Conservation (phyloP, 2,888 invertebrate species). For the Herminia tarsipennalis region DNA sequence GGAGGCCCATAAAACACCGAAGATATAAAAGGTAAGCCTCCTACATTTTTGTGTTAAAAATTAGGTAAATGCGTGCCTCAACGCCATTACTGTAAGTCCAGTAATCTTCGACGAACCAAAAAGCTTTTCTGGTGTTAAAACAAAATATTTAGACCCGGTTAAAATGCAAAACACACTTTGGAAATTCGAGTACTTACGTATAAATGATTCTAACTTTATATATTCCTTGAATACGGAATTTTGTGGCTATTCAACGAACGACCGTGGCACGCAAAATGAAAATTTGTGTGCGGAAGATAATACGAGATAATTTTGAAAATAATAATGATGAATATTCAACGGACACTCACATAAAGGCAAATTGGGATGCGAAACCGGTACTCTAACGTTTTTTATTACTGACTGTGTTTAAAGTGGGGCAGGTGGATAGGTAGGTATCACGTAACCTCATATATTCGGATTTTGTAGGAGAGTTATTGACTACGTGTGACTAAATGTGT, state of each 20-base stretch:
- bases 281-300: conserved; percentile 15
- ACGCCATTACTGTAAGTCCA: conserved; percentile 12
- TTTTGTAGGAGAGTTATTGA: too few relatives aligned
- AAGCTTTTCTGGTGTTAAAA: not conserved
- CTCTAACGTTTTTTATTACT: conserved; percentile 3
- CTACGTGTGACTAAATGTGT: too few relatives aligned
- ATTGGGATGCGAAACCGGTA: conserved; percentile 6
- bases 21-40: conserved; percentile 37
- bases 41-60: conserved; percentile 15
- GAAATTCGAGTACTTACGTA: not conserved
- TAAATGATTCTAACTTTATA: conserved; percentile 4
- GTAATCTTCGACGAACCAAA: conserved; percentile 1
- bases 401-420: not conserved
- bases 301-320: conserved; percentile 24
- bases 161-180: not conserved
- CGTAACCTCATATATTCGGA: not conserved
- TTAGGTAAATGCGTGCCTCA: conserved; percentile 15
- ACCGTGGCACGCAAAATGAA: conserved; percentile 4
- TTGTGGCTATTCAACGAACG: conserved; percentile 2
- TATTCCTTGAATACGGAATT: not conserved
- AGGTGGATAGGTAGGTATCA: too few relatives aligned
- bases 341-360: conserved; percentile 18
- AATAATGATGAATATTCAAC: conserved; percentile 34
- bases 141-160: not conserved
- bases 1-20: conserved; percentile 16